Conservation (phyloP, 2,888 invertebrate species). For the Doris montereyensis region DNA sequence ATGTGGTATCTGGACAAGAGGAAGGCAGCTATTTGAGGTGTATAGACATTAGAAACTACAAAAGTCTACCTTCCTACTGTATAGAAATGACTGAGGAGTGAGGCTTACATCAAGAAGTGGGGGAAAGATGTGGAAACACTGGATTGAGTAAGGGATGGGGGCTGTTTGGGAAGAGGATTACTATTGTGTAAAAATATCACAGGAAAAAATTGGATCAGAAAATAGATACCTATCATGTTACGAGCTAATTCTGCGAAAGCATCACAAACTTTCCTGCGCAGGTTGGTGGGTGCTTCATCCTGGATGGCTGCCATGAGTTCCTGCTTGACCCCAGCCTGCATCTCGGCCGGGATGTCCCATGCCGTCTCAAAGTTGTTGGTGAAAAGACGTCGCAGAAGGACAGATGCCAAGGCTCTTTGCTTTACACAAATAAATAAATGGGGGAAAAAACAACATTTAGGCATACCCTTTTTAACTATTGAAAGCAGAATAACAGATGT, state of each 20-base stretch:
- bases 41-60: no score
- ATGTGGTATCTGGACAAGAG: no score
- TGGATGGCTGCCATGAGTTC: constrained; percentile 89
- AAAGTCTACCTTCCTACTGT: no score
- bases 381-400: constrained; percentile 87
- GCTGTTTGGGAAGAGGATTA: no score
- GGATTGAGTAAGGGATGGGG: no score
- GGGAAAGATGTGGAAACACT: no score
- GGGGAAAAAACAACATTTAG: constrained; percentile 12
- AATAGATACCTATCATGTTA: constrained; percentile 78
- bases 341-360: constrained; percentile 89
- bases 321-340: constrained; percentile 87
- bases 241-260: constrained; percentile 96
- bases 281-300: constrained; percentile 82
- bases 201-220: no score
- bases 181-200: no score
- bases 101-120: no score
- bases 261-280: constrained; percentile 93
- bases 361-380: constrained; percentile 92
- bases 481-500: not conserved
- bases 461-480: not conserved
- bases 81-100: no score
- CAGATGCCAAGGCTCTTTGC: constrained; percentile 93
- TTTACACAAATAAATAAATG: constrained; percentile 7
- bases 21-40: no score